Evolutionary conservation across 1,140 invertebrate genomes (phyloP), one percentile per base, ranked within the genome.

Genomic region (Vanessa tameamea): DNA sequence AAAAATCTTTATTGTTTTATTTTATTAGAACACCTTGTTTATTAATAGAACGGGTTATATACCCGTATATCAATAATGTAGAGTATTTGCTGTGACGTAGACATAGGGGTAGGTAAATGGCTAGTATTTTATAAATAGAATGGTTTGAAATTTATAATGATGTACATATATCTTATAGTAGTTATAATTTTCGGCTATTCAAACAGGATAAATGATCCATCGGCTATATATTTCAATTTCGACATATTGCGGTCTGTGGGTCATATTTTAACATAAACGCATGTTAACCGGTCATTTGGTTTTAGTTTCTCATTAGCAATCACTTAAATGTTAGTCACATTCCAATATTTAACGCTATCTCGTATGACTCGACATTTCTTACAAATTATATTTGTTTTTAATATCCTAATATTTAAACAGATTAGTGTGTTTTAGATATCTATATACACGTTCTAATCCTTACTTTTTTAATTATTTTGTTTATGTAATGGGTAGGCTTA

Each of bases 251-350:
- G 69, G 31, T 68, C 72, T 72, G 26, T 76, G 63, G 74, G 74
- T 57, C 74, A 72, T n/a, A 37, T 51, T 55, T 63, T 53, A 66
- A 26, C 43, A 57, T 57, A 57, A 43, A 72, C 63, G 63, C 61
- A 57, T 59, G 26, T 37, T 51, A 53, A n/a, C 16, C 37, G 20
- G 64, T 71, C 53, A 76, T 68, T 71, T 72, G 53, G 69, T 72
- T 72, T 72, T 64, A 69, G 55, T 47, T 47, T 57, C 64, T 76
- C 74, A 72, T 76, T 72, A 76, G 74, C 69, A 69, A 72, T 71
- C 74, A 75, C 74, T 76, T 76, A 76, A 64, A 57, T 16, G 67
- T 75, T 75, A 75, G 68, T 75, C 73, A 75, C 64, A 64, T 71
- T 68, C 7, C 61, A 67, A 51, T 47, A 47, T 65, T 74, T 69